Conservation (phyloP, 2,113 vertebrate genomes). For the Naja naja region DNA sequence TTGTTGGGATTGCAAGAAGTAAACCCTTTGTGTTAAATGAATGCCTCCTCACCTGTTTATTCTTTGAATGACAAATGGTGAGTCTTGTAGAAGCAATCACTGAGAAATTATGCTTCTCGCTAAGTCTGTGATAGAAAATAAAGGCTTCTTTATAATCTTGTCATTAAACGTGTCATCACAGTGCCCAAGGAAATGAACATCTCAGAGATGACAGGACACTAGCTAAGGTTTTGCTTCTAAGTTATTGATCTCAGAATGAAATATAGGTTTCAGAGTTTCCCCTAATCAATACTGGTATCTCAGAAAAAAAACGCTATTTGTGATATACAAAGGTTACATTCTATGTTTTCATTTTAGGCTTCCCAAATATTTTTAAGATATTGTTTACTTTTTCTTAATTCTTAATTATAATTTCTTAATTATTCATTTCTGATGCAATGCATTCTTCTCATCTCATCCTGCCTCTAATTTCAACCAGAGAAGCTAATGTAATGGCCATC, state of each 20-base stretch:
- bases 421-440: neutral
- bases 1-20: neutral
- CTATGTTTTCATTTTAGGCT: neutral
- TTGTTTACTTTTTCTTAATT: neutral
- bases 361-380: neutral
- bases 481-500: neutral
- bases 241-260: slow-evolving; percentile 31
- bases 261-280: slow-evolving; percentile 4
- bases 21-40: slow-evolving; percentile 1
- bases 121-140: neutral
- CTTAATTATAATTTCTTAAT: neutral
- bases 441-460: neutral
- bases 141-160: neutral
- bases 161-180: neutral
- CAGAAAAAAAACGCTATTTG: slow-evolving; percentile 14
- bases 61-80: neutral
- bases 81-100: neutral
- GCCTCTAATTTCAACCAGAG: neutral
- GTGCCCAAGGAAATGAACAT: slow-evolving; percentile 1
- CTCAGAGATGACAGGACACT: neutral
- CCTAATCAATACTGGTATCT: neutral
- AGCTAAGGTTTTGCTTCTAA: slow-evolving; percentile 27
- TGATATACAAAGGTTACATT: neutral
- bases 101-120: slow-evolving; percentile 12
- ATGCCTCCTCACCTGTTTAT: neutral